Base-by-base conservation (phyloP, 2,888 invertebrate species). In the Meteorus colon region DNA sequence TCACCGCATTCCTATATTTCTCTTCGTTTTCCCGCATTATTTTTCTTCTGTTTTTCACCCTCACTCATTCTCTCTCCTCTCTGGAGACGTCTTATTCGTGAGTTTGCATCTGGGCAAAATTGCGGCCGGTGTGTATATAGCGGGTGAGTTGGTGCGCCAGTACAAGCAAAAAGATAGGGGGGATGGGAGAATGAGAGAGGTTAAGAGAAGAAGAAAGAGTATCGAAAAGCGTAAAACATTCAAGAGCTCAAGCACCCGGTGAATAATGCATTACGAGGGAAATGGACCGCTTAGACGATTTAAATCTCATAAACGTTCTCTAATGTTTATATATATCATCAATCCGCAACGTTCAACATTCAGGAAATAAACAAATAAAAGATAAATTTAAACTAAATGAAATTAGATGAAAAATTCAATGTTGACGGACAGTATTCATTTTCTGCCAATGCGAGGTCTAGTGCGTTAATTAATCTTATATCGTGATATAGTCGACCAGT, bases 261-360 rank as follows among this genome's bases (percentile, higher is more conserved):
- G 88, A 88, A 88, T 88, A 88, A 88, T 88, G 87, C 86, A 88
- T 88, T 83, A 80, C 82, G 81, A 76, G 82, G 85, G 86, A 87
- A 88, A 88, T 87, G 87, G 88, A 88, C 87, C 88, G 87, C 86
- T 88, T 86, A 86, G 85, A 82, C 86, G 88, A 88, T 88, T 88
- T 88, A 88, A 88, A 88, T 88, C 87, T 87, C 88, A 87, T 86
- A 87, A 88, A 88, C 88, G 86, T 85, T 72, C 60, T 74, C 75
- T 71, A 63, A 62, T 34, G 48, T 63, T 76, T 48, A 59, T 63
- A 62, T 19, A 10, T 55, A 24, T n/a, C 48, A n/a, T 55, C 4
- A n/a, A 55, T 55, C 19, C 1, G 4, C 19, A 24, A 29, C 14
- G 62, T 62, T 29, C 16, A 62, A 29, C n/a, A 19, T 55, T 19